phyloP scores from a whole-genome alignment of 2,888 invertebrate species.

The Piscicola geometra region DNA sequence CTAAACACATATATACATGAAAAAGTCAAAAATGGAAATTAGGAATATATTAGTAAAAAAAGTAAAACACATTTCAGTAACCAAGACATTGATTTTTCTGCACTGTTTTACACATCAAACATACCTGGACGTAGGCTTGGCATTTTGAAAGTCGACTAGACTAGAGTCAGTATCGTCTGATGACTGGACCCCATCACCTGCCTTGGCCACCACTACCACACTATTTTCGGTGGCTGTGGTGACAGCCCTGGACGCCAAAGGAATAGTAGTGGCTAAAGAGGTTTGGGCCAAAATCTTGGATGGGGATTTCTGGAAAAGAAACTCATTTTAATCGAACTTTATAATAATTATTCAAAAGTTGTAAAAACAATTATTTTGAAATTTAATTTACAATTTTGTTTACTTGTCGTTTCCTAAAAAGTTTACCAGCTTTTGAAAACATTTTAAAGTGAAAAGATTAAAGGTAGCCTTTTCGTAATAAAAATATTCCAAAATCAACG shows the following conservation, averaged over 20 bases:
- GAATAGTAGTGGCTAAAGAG: not conserved
- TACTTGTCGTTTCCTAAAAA: not conserved
- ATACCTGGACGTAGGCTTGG: constrained; percentile 38
- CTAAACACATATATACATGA: too few relatives aligned
- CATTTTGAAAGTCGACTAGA: constrained; percentile 43
- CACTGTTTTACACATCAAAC: constrained; percentile 22
- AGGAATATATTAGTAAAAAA: too few relatives aligned
- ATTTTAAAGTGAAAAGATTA: too few relatives aligned
- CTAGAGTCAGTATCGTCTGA: constrained; percentile 44
- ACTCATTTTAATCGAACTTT: not conserved
- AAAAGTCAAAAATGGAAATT: too few relatives aligned
- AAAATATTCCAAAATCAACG: too few relatives aligned
- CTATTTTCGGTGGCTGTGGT: not conserved
- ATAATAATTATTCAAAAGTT: not conserved
- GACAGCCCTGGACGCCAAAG: not conserved
- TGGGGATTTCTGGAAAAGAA: not conserved
- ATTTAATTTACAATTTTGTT: not conserved
- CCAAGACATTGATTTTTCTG: not conserved
- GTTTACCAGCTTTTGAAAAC: not conserved
- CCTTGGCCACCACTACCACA: not conserved
- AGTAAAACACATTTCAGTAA: not conserved
- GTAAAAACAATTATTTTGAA: too few relatives aligned
- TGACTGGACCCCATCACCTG: not conserved
- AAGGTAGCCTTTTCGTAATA: too few relatives aligned
- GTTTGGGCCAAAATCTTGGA: not conserved